Evolutionary conservation across 2,888 invertebrate genomes (phyloP), one percentile per base, ranked within the genome.

Genomic region (Nemoura dubitans): DNA sequence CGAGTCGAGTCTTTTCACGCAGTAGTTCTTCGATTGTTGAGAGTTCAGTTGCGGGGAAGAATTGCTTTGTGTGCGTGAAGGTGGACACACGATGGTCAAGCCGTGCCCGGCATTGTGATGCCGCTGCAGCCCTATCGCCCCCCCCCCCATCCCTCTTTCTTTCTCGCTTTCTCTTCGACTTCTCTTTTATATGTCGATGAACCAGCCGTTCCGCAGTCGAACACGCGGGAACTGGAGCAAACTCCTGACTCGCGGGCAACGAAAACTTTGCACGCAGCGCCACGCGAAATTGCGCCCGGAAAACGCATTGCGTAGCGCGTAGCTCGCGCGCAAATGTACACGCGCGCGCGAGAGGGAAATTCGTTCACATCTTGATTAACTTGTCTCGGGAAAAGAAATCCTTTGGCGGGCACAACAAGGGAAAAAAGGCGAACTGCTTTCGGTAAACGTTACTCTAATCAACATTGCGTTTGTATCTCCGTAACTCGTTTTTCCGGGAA

Each of bases 11-110:
- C 83, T 83, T 83, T 83, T 83, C 42, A 83, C 83, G 83, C 83
- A 83, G 42, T 84, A 59, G 43, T 28, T n/a, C 28, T 27, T 29
- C 30, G 29, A 81, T 29, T 81, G 28, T 28, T 81, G 28, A 30
- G 30, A 59, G 76, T 28, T 76, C 84, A 84, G 59, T 59, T 84
- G 84, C 21, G 84, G 29, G 84, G 76, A 84, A 84, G 84, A 84
- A 84, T 84, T 28, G 84, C 84, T 83, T 84, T 84, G 84, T 84
- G 84, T 76, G 84, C 59, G 84, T 76, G 84, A 59, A 84, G 76
- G 26, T 59, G 27, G 84, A 84, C 76, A 84, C 25, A 28, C 59
- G n/a, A 30, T 28, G 84, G 76, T 27, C 43, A 42, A 42, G n/a
- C 43, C 83, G 83, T 83, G 83, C 36, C 43, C 83, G 43, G 42